Conservation (phyloP, 2,797 vertebrate species). For the Babyrousa celebensis region DNA sequence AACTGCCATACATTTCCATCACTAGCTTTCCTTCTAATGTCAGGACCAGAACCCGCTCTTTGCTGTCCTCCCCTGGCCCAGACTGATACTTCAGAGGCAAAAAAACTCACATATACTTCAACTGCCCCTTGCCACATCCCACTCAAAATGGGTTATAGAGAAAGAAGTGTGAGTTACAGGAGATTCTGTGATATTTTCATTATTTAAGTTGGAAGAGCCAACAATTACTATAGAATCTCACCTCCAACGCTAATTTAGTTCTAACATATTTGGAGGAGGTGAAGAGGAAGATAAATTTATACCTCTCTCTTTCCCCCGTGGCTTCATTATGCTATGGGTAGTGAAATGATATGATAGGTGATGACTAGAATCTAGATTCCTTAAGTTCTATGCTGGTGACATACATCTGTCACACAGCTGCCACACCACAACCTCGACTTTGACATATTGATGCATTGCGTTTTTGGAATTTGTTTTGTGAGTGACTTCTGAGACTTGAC, state of each 20-base stretch:
- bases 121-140: background rate
- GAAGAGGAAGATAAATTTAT: background rate
- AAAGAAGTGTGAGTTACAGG: background rate
- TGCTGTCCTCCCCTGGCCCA: background rate
- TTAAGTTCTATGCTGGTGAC: background rate
- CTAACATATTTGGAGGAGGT: background rate
- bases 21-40: background rate
- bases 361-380: background rate
- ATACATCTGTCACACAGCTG: background rate
- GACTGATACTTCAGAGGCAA: background rate
- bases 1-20: background rate
- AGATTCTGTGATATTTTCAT: background rate
- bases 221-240: background rate
- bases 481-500: background rate
- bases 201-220: background rate
- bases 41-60: background rate
- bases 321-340: background rate
- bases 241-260: background rate
- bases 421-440: background rate
- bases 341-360: background rate
- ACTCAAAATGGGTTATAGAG: background rate
- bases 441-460: background rate
- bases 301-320: accelerated
- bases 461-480: background rate
- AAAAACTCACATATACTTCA: background rate